Evolutionary conservation across 1,140 invertebrate genomes (phyloP).

Genomic region (Hormaphis cornu): DNA sequence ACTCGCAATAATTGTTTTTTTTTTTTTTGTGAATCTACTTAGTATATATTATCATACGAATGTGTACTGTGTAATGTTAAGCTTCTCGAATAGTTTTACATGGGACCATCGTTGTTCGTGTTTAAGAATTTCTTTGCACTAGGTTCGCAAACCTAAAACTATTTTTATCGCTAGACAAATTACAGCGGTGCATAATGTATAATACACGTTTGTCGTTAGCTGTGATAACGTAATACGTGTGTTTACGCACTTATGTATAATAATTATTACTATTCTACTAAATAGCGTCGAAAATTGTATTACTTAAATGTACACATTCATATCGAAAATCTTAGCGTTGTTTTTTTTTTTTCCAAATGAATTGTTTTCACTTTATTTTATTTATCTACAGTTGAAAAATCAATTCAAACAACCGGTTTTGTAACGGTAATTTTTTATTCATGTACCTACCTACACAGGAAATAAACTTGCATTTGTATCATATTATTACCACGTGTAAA

Average conservation of each 20-base stretch:
- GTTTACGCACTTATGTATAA: not conserved
- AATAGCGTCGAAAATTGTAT: not conserved
- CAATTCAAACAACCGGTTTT: not conserved
- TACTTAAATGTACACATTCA: not conserved
- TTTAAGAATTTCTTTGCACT: not conserved
- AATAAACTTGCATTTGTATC: not conserved
- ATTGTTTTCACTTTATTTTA: not conserved
- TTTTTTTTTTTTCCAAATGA: not conserved
- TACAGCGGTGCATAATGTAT: not conserved
- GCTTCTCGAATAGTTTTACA: not conserved
- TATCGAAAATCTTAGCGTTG: not conserved
- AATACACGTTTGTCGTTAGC: not conserved
- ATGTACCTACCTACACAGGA: not conserved
- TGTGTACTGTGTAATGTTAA: not conserved
- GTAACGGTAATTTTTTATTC: not conserved
- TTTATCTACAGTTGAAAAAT: no score
- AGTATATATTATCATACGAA: not conserved
- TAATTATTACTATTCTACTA: not conserved
- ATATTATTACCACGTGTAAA: not conserved
- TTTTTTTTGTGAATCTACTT: not conserved
- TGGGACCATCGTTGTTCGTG: not conserved
- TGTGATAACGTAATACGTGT: not conserved
- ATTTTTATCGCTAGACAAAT: not conserved
- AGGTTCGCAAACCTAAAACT: not conserved
- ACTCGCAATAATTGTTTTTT: slow-evolving; percentile 9